phyloP scores from a whole-genome alignment of 1,140 invertebrate species.

The Tribolium castaneum region DNA sequence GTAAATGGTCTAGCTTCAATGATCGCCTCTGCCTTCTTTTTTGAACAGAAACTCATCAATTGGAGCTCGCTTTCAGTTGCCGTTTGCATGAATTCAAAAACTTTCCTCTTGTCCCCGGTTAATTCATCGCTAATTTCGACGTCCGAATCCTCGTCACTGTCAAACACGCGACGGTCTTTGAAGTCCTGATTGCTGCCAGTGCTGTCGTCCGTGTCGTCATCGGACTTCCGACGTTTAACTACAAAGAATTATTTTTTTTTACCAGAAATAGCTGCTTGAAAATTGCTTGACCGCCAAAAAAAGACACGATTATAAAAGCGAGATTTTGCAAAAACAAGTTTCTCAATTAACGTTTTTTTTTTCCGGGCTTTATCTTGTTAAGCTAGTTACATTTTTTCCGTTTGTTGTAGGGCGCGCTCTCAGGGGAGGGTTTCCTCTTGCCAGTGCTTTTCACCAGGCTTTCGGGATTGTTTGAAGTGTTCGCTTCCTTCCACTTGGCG shows the following conservation, averaged over 20 bases:
- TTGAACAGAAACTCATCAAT: slow-evolving; percentile 75
- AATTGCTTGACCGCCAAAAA: too few relatives aligned
- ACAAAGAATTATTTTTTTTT: not conserved
- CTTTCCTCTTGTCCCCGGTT: slow-evolving; percentile 75
- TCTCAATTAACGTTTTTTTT: too few relatives aligned
- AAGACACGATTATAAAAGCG: too few relatives aligned
- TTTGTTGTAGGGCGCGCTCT: slow-evolving; percentile 10
- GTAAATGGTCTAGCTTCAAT: slow-evolving; percentile 76
- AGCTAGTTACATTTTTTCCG: slow-evolving; percentile 21
- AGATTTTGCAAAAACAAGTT: too few relatives aligned
- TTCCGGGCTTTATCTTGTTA: too few relatives aligned
- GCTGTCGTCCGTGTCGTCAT: slow-evolving; percentile 59
- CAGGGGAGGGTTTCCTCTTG: not conserved
- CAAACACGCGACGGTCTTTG: slow-evolving; percentile 56
- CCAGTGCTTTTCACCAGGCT: not conserved
- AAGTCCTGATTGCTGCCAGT: slow-evolving; percentile 51
- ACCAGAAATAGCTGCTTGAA: too few relatives aligned
- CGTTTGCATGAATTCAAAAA: slow-evolving; percentile 81
- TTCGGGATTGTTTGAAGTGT: slow-evolving; percentile 42
- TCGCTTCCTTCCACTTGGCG: slow-evolving; percentile 51
- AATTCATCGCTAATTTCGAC: slow-evolving; percentile 76
- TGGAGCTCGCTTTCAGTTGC: slow-evolving; percentile 74
- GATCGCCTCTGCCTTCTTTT: slow-evolving; percentile 79
- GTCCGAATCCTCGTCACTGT: slow-evolving; percentile 79
- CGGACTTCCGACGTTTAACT: slow-evolving; percentile 21